Base-by-base conservation (phyloP, 2,113 vertebrate genomes). In the Sakesphorus luctuosus region DNA sequence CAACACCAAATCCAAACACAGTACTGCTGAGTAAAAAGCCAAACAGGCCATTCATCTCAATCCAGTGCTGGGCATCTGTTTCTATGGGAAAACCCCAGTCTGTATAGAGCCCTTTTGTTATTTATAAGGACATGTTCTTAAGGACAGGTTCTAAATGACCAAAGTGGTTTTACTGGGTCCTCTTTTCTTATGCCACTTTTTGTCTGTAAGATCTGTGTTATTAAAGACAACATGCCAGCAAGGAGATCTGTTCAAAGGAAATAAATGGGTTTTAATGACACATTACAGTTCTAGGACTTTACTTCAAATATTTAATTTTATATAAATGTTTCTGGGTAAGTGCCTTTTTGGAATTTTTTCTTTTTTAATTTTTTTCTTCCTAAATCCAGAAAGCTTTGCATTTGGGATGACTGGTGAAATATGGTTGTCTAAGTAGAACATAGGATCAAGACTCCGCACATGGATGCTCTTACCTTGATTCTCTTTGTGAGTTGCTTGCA, bases 1-100 rank as follows among this genome's bases (percentile, higher is more conserved):
- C 26, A 52, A 28, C n/a, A 44, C 15, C 15, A n/a, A n/a, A 61
- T 43, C 35, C 36, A 74, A 96, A 97, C 87, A 94, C 73, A 95
- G 92, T 95, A 97, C 89, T 98, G 97, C 97, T 98, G 98, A 98
- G 96, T 98, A 98, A 98, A 98, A 98, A 98, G 84, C 87, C 96
- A 96, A 97, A 96, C 63, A 94, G 93, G 75, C 87, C 90, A 98
- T 98, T 98, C 97, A 98, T 99, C 98, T 98, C 97, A 98, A 96
- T 98, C 92, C 93, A 97, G 93, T 89, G 38, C 85, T 95, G 85
- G 89, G 90, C 78, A 98, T 98, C 95, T 96, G 94, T 99, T 95
- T 96, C 98, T 98, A 98, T 98, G 97, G 98, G 97, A 97, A 97
- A 95, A 71, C 62, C 82, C 89, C 92, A 89, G 82, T 88, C 75